Conservation (phyloP, 1,140 invertebrate species). For the Calephelis virginiensis region DNA sequence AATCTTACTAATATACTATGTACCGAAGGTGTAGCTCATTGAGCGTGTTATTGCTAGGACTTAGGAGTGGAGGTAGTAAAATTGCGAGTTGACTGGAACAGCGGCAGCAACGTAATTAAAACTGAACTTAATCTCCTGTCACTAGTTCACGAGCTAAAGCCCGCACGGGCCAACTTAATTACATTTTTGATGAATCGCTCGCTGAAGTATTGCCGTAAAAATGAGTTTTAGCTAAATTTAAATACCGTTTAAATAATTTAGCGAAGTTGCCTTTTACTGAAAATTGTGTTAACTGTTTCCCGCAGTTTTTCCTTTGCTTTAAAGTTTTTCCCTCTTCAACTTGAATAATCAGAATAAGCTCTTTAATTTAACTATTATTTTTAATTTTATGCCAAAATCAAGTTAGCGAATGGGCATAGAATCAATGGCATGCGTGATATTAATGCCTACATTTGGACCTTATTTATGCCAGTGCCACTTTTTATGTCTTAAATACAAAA, state of each 20-base stretch:
- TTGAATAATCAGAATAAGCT: no score
- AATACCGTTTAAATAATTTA: not conserved
- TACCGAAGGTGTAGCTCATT: not conserved
- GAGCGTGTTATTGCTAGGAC: constrained; percentile 11
- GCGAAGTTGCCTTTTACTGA: not conserved
- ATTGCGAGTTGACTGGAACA: constrained; percentile 34
- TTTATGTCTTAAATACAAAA: no score
- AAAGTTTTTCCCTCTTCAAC: no score
- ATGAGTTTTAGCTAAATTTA: not conserved
- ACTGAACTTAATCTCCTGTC: constrained; percentile 63
- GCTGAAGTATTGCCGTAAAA: constrained; percentile 26
- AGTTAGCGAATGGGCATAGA: no score
- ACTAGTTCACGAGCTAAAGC: constrained; percentile 44
- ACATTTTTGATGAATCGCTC: constrained; percentile 57
- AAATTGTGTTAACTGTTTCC: no score
- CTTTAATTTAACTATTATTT: no score
- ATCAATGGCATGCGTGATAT: no score
- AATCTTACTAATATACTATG: not conserved
- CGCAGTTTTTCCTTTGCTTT: no score
- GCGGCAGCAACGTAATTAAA: constrained; percentile 55
- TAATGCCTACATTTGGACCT: no score
- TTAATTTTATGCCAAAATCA: no score
- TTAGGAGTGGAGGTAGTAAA: constrained; percentile 2
- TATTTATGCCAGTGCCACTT: no score
- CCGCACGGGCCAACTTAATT: constrained; percentile 52